A percentile compares a stretch with the other conserved stretches of the same genome.
phyloP scores from a whole-genome alignment of 2,797 vertebrate genomes.

The Enteromius trimaculatus region DNA sequence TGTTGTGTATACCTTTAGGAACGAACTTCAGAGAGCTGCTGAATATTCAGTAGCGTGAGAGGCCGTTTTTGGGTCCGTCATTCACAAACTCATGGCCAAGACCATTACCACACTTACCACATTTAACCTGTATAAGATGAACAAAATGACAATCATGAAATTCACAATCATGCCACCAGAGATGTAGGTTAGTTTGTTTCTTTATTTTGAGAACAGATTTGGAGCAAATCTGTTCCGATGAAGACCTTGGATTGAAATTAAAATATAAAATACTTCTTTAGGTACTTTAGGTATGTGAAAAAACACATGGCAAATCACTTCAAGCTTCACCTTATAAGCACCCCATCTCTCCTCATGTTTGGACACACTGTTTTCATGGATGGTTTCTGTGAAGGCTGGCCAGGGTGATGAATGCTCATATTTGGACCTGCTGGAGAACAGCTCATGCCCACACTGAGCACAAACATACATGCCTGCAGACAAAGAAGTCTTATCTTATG shows the following conservation, averaged over 20 bases:
- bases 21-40: conserved; percentile 94
- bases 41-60: conserved; percentile 98
- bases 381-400: conserved; percentile 92
- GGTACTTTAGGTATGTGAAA: too few species aligned
- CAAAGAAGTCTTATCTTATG: background rate
- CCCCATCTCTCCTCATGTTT: conserved; percentile 81
- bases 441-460: conserved; percentile 85
- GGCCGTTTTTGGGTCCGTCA: conserved; percentile 82
- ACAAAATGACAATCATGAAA: background rate
- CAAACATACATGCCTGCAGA: conserved; percentile 87
- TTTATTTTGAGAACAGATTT: background rate
- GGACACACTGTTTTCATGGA: conserved; percentile 85
- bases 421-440: conserved; percentile 91
- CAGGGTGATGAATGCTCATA: conserved; percentile 92
- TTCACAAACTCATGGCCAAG: conserved; percentile 94
- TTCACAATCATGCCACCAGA: background rate
- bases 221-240: background rate
- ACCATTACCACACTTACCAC: conserved; percentile 87
- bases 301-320: background rate
- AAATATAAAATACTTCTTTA: too few species aligned
- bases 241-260: background rate
- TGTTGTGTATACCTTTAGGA: conserved; percentile 82
- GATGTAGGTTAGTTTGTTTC: background rate
- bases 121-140: conserved; percentile 78
- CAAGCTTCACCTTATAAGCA: conserved; percentile 81